A percentile compares a stretch with the other conserved stretches of the same genome.
Evolutionary conservation across 2,113 vertebrate species (phyloP).

Genomic region (Hyla sarda): DNA sequence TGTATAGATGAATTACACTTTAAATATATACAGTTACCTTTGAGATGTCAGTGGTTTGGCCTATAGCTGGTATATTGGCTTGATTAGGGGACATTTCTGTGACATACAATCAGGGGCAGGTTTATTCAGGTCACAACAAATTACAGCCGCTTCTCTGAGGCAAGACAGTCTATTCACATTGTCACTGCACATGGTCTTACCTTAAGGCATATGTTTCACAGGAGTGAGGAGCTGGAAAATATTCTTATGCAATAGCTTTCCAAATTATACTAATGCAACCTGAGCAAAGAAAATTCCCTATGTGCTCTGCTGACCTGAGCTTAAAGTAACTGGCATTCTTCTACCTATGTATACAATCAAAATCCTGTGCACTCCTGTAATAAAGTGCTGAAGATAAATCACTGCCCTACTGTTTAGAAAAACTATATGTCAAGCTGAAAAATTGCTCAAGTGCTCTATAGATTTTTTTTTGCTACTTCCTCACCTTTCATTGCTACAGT

Average conservation of each 20-base stretch:
- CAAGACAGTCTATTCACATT: constrained; percentile 4
- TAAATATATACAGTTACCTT: neutral
- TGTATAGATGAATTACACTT: neutral
- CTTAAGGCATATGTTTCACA: constrained; percentile 17
- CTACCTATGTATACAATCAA: constrained; percentile 45
- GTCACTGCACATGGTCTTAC: constrained; percentile 12
- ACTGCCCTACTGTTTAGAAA: constrained; percentile 41
- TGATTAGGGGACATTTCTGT: neutral
- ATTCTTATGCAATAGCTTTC: constrained; percentile 25
- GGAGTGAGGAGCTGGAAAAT: constrained; percentile 32
- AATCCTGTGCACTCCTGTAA: constrained; percentile 37
- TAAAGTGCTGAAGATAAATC: constrained; percentile 47
- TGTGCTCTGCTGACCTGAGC: constrained; percentile 42
- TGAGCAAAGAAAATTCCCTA: constrained; percentile 33
- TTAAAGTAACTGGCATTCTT: constrained; percentile 37
- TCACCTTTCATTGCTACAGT: neutral
- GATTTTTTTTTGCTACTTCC: constrained; percentile 13
- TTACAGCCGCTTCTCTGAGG: constrained; percentile 15
- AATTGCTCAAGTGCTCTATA: constrained; percentile 15
- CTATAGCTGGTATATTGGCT: neutral
- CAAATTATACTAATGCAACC: constrained; percentile 47
- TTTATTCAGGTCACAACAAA: constrained; percentile 50
- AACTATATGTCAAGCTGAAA: constrained; percentile 49
- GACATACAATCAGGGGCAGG: constrained; percentile 32
- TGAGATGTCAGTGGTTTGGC: neutral